Percentiles rank a stretch among this genome's conserved stretches.
Evolutionary conservation across 2,113 vertebrate species (phyloP).

Genomic region (Azemiops feae): DNA sequence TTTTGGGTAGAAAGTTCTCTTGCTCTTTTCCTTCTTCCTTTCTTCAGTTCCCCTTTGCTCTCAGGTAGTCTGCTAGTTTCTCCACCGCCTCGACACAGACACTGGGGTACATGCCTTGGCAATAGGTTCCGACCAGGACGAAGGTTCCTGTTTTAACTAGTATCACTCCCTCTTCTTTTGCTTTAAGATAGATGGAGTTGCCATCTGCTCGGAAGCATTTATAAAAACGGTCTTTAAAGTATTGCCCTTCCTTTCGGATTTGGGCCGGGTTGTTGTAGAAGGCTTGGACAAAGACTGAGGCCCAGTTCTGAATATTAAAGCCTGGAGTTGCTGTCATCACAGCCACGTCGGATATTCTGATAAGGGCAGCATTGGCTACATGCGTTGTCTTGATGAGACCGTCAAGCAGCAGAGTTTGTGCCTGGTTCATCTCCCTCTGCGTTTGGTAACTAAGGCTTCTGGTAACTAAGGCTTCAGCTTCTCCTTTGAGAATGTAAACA

Average conservation of each 20-base stretch:
- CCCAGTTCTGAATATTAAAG: not conserved
- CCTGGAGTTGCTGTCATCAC: not conserved
- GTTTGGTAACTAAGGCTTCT: not conserved
- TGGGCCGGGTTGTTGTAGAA: not conserved
- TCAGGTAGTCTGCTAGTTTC: slow-evolving; percentile 68
- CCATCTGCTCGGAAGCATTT: not conserved
- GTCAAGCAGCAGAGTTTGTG: slow-evolving; percentile 2
- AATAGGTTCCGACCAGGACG: slow-evolving; percentile 73
- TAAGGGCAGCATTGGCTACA: not conserved
- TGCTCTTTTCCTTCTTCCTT: not conserved
- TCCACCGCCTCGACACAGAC: slow-evolving; percentile 79
- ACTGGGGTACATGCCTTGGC: slow-evolving; percentile 73
- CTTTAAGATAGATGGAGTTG: not conserved
- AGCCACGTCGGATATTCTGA: not conserved
- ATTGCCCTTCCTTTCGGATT: not conserved
- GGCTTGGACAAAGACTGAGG: not conserved
- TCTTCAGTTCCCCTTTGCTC: slow-evolving; percentile 10
- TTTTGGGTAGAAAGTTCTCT: not conserved
- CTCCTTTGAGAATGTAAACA: not conserved
- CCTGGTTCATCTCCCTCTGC: slow-evolving; percentile 1
- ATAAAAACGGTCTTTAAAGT: not conserved
- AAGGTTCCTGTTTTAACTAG: slow-evolving; percentile 68
- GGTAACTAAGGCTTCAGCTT: not conserved
- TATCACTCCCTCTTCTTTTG: slow-evolving; percentile 65
- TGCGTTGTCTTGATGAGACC: slow-evolving; percentile 9